Conservation (phyloP, 2,888 invertebrate species). For the Chesias legatella region DNA sequence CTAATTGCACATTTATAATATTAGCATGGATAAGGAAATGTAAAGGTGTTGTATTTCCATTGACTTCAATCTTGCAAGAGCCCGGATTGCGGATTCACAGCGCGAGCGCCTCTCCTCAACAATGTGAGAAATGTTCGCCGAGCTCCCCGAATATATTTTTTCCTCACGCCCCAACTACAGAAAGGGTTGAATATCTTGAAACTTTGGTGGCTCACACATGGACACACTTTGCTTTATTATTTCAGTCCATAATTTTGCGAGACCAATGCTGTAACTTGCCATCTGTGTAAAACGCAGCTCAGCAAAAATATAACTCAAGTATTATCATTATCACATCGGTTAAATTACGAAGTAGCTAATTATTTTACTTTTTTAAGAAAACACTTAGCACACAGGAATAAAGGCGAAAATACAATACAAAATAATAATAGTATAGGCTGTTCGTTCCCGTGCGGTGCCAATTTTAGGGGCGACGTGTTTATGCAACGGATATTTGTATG, state of each 20-base stretch:
- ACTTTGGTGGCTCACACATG: slow-evolving; percentile 8
- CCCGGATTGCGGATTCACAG: no score
- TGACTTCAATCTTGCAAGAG: slow-evolving; percentile 6
- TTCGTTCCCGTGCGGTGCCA: slow-evolving; percentile 49
- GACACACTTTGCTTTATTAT: slow-evolving; percentile 8
- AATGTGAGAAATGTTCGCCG: not conserved
- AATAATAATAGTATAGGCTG: slow-evolving; percentile 37
- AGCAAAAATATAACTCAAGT: no score
- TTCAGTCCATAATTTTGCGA: slow-evolving; percentile 5
- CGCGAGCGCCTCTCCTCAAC: no score
- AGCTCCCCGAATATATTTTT: slow-evolving; percentile 9
- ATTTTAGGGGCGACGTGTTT: slow-evolving; percentile 75
- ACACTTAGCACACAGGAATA: slow-evolving; percentile 9
- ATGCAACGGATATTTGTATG: slow-evolving; percentile 74
- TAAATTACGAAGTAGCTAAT: no score
- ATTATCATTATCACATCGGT: no score
- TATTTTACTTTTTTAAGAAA: not conserved
- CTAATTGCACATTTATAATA: no score
- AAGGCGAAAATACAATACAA: slow-evolving; percentile 15
- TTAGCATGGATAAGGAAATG: no score
- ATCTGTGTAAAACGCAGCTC: no score
- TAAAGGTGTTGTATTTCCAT: no score
- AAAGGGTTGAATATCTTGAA: slow-evolving; percentile 11
- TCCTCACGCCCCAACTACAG: not conserved
- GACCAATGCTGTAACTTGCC: no score